These are phyloP conservation scores for Dendroctonus valens DNA, from an alignment of 1,140 invertebrate species.

Conservation along the genomic window DNA sequence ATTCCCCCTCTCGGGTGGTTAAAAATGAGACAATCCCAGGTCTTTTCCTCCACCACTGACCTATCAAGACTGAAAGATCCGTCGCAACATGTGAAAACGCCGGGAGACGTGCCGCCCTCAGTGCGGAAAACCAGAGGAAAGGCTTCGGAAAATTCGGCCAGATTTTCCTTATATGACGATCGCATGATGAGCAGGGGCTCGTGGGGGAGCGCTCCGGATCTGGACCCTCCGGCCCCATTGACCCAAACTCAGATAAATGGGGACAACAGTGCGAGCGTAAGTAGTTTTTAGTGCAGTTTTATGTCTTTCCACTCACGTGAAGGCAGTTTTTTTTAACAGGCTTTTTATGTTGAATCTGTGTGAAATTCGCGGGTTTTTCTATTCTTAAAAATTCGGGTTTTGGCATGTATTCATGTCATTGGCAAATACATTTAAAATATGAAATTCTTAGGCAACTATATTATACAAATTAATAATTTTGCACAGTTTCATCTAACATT, in stretches of 20 bases:
- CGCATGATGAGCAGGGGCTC: slow-evolving; percentile 68
- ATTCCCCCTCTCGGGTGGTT: no score
- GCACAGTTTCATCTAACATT: no score
- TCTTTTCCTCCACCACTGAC: slow-evolving; percentile 60
- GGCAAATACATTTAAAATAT: no score
- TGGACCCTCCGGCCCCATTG: slow-evolving; percentile 44
- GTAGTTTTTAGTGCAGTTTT: slow-evolving; percentile 23
- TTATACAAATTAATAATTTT: no score
- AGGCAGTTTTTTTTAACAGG: no score
- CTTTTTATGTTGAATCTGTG: no score
- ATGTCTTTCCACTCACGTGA: no score
- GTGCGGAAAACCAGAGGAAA: slow-evolving; percentile 65
- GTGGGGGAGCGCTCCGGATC: slow-evolving; percentile 50
- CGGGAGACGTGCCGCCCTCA: slow-evolving; percentile 74
- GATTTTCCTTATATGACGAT: slow-evolving; percentile 83
- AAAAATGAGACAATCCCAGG: slow-evolving; percentile 8
- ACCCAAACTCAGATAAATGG: slow-evolving; percentile 7
- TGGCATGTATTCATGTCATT: no score
- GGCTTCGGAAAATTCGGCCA: slow-evolving; percentile 49
- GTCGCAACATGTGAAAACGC: slow-evolving; percentile 75
- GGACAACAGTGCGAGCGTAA: slow-evolving; percentile 28
- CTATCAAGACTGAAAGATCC: slow-evolving; percentile 68
- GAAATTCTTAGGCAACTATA: no score
- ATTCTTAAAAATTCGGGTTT: no score
- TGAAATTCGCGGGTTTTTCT: no score